These are phyloP conservation scores for Caranx ignobilis DNA, from an alignment of 2,113 vertebrate species.

Conservation along the genomic window DNA sequence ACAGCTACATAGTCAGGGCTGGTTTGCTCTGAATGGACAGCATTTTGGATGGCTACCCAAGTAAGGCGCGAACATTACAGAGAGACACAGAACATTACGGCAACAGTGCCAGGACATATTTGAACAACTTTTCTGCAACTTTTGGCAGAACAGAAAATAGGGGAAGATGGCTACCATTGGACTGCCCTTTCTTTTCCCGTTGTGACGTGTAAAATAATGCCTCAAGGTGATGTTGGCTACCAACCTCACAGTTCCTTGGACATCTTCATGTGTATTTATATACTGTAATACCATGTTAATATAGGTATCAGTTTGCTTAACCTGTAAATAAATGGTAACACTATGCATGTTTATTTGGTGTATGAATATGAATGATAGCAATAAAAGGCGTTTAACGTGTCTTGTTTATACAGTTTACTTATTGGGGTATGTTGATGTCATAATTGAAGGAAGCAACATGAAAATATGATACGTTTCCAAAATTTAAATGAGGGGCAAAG, in stretches of 20 bases:
- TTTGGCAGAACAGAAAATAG: conserved; percentile 2
- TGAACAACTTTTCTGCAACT: conserved; percentile 14
- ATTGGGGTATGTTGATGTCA: not conserved
- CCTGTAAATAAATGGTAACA: conserved; percentile 74
- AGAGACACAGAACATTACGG: conserved; percentile 10
- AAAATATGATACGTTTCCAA: not conserved
- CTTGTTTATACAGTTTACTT: not conserved
- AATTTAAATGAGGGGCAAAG: not conserved
- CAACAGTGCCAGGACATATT: conserved; percentile 13
- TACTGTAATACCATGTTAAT: conserved; percentile 60
- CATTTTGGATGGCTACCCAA: conserved; percentile 1
- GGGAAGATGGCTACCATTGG: not conserved
- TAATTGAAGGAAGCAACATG: not conserved
- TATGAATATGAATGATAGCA: conserved; percentile 82
- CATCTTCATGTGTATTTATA: conserved; percentile 74
- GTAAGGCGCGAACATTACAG: not conserved
- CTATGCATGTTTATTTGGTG: conserved; percentile 84
- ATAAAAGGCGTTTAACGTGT: conserved; percentile 71
- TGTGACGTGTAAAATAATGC: conserved; percentile 41
- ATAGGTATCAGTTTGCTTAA: conserved; percentile 61
- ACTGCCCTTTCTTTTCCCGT: conserved; percentile 38
- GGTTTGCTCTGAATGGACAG: conserved; percentile 28
- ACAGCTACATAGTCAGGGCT: conserved; percentile 15
- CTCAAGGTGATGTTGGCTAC: conserved; percentile 53
- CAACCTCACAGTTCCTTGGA: conserved; percentile 48